These are phyloP conservation scores for Hipposideros armiger DNA, from an alignment of 2,113 vertebrate species.

Conservation along the genomic window DNA sequence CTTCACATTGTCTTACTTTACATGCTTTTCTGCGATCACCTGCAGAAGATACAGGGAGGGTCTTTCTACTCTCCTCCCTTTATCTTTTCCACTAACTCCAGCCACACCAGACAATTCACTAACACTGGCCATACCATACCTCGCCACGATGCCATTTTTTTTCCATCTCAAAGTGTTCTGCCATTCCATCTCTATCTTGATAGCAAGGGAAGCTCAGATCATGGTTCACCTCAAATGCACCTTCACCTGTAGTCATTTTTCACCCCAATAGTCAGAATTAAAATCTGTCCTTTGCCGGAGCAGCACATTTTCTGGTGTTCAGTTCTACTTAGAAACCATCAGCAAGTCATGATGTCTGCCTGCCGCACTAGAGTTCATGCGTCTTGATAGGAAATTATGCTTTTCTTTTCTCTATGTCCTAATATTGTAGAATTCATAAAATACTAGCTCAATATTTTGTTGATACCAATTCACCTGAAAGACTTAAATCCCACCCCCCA, in stretches of 20 bases:
- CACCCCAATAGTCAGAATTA: not conserved
- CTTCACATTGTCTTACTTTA: not conserved
- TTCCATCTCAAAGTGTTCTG: not conserved
- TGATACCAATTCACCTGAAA: not conserved
- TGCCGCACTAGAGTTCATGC: not conserved
- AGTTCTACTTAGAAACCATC: not conserved
- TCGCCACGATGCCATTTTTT: not conserved
- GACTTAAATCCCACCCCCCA: not conserved
- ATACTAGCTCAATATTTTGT: not conserved
- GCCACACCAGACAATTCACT: not conserved
- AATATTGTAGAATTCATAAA: conserved; percentile 30
- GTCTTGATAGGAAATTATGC: conserved; percentile 34
- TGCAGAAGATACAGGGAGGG: too few species aligned
- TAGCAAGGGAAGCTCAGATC: not conserved
- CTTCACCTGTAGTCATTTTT: not conserved
- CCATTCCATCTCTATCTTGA: not conserved
- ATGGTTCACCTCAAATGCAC: not conserved
- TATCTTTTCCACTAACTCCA: too few species aligned
- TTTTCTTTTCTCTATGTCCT: not conserved
- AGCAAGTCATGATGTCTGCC: not conserved
- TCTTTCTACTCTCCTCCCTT: not conserved
- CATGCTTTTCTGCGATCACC: too few species aligned
- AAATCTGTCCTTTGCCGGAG: not conserved
- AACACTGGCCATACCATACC: not conserved
- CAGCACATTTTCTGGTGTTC: not conserved